Evolutionary conservation across 2,888 invertebrate species (phyloP), one percentile per base, ranked within the genome.

Genomic region (Tortricodes alternella): DNA sequence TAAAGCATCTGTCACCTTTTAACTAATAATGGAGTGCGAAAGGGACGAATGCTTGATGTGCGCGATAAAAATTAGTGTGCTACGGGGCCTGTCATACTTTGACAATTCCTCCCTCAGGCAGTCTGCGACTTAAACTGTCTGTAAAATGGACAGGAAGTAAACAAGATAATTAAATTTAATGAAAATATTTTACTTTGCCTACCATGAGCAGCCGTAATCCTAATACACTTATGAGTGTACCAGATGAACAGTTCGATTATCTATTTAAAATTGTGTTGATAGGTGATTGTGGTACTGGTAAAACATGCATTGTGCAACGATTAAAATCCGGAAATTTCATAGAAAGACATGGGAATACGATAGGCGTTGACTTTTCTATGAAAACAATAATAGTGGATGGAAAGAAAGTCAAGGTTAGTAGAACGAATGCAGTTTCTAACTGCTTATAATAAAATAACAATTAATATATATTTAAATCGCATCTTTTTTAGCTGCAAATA

Each of bases 291-390:
- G 96, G 96, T 19, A 95, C 96, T 24, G 97, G 98, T 21, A 98
- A 98, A 92, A 98, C 98, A 61, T 98, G 96, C 76, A 96, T 99
- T 66, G 98, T 99, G 58, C 98, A 98, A 86, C 94, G 98, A 68
- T 96, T 99, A 85, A 97, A 97, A 84, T 97, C 97, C 60, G 99
- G 98, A 59, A 97, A 97, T 70, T 99, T 97, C 78, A 95, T 98
- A 65, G 98, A 99, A 89, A 93, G 96, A 66, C 98, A 98, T 89
- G 98, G 98, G 58, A 98, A 97, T 80, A 99, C 99, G 43, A 99
- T 99, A 78, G 98, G 98, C 62, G 98, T 99, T 53, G 98, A 99
- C 89, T 99, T 99, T 91, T 98, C 98, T 60, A 99, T 98, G 98
- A 98, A 98, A 93, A 98, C 98, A 50, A 93, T 99, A 34, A 92